Evolutionary conservation across 2,113 vertebrate species (phyloP).

Genomic region (Neofelis nebulosa): DNA sequence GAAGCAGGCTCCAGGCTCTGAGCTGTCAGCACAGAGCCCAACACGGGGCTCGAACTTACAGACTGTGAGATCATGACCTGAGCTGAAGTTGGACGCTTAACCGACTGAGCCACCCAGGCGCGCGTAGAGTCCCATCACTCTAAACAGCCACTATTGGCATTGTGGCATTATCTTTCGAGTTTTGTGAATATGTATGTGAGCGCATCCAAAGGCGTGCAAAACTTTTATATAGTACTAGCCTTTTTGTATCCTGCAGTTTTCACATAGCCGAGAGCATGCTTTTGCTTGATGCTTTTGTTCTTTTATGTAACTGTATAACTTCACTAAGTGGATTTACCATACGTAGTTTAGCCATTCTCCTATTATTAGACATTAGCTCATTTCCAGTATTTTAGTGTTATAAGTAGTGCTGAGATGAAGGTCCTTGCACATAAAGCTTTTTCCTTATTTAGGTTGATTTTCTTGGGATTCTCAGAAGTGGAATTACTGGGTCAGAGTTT

Average conservation of each 20-base stretch:
- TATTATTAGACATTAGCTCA: constrained; percentile 45
- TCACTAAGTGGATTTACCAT: constrained; percentile 37
- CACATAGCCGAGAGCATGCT: neutral
- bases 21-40: no score
- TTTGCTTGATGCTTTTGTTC: neutral
- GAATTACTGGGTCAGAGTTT: constrained; percentile 75
- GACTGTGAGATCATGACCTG: no score
- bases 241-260: neutral
- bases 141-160: neutral
- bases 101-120: no score
- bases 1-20: no score
- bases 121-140: neutral
- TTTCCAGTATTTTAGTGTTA: constrained; percentile 41
- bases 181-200: neutral
- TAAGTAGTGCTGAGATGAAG: constrained; percentile 62
- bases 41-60: no score
- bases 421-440: constrained; percentile 62
- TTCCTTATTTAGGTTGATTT: constrained; percentile 74
- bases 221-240: neutral
- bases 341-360: constrained; percentile 14
- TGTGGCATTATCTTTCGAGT: neutral
- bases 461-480: constrained; percentile 71
- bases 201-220: neutral
- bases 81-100: no score
- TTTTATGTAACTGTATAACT: constrained; percentile 36